Evolutionary conservation across 1,140 invertebrate species (phyloP).

Genomic region (Helicoverpa armigera): DNA sequence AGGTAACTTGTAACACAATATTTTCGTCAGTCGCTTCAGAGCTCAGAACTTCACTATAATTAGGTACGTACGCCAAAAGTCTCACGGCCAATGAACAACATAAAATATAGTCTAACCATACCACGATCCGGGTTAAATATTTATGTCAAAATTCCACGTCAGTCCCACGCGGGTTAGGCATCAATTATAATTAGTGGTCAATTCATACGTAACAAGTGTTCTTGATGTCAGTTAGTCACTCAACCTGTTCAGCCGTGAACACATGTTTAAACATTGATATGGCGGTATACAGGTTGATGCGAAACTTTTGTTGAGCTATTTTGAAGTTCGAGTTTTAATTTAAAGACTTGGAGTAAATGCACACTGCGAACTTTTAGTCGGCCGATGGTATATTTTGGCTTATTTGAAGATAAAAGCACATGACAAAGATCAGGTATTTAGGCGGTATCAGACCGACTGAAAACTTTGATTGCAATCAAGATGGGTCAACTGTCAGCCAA

Average conservation of each 20-base stretch:
- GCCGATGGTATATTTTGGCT: too few species aligned
- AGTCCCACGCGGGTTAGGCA: neutral
- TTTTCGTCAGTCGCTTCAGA: too few species aligned
- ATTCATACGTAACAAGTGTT: conserved; percentile 30
- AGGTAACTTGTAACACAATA: too few species aligned
- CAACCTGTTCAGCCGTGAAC: neutral
- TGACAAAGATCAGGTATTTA: too few species aligned
- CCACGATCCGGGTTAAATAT: neutral
- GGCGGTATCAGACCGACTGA: too few species aligned
- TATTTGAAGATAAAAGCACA: too few species aligned
- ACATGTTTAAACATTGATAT: neutral
- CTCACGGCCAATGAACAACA: neutral
- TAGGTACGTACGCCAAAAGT: neutral
- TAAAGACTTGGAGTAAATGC: too few species aligned
- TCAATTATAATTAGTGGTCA: conserved; percentile 30
- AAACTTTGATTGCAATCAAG: too few species aligned
- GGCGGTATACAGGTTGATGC: neutral
- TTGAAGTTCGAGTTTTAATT: too few species aligned
- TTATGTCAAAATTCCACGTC: conserved; percentile 31
- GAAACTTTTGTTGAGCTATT: neutral
- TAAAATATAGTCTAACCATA: neutral
- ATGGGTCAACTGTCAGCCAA: too few species aligned
- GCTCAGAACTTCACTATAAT: neutral
- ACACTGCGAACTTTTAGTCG: too few species aligned
- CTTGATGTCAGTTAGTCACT: neutral